A percentile compares a stretch with the other conserved stretches of the same genome.
These are phyloP conservation scores for Phengaris arion DNA, from an alignment of 2,888 invertebrate species.

Conservation along the genomic window DNA sequence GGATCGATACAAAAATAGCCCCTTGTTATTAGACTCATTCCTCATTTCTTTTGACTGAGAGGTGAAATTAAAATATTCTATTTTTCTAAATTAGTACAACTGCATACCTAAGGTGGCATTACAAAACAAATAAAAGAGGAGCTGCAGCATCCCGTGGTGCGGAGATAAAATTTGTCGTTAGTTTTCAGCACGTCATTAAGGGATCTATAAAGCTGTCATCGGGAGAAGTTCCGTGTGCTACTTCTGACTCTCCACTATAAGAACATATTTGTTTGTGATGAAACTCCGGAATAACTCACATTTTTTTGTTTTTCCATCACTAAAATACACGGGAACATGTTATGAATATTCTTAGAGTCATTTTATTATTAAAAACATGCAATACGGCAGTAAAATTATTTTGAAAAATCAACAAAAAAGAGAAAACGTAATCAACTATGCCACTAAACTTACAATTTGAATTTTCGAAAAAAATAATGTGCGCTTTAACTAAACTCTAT, in stretches of 20 bases:
- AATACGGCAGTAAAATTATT: conserved; percentile 22
- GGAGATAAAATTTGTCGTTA: conserved; percentile 46
- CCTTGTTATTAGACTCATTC: neutral
- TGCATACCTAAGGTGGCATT: neutral
- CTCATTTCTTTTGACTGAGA: neutral
- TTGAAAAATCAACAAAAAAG: neutral
- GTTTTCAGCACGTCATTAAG: conserved; percentile 52
- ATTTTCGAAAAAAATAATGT: too few relatives aligned
- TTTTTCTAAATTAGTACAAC: neutral
- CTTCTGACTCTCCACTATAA: conserved; percentile 29
- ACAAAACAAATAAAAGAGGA: conserved; percentile 21
- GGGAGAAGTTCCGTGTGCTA: conserved; percentile 35
- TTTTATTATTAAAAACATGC: conserved; percentile 12
- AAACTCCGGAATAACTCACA: conserved; percentile 23
- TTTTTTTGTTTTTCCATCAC: conserved; percentile 23
- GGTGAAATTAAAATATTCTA: neutral
- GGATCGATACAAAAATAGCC: neutral
- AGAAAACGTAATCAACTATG: neutral
- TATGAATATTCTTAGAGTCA: conserved; percentile 15
- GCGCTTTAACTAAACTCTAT: too few relatives aligned
- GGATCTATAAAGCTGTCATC: conserved; percentile 54
- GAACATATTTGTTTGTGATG: conserved; percentile 34
- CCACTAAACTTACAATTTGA: neutral
- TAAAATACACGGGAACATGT: conserved; percentile 2
- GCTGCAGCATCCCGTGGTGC: conserved; percentile 38